Evolutionary conservation across 2,113 vertebrate species (phyloP).

Genomic region (Lycaon pictus): DNA sequence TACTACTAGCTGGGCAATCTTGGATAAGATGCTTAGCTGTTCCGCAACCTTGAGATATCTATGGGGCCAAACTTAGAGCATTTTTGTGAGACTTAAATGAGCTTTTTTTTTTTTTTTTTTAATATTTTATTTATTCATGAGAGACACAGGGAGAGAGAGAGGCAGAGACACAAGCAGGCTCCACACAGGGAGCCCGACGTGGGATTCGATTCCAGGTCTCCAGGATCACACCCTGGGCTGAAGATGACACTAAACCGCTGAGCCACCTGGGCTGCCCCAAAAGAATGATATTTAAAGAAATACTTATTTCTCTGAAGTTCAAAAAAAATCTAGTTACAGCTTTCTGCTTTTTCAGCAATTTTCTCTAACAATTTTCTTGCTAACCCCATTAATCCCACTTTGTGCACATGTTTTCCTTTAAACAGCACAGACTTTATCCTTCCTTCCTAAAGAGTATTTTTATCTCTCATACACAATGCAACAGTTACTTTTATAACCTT

Average conservation of each 20-base stretch:
- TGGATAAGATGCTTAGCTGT: background rate
- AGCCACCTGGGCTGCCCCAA: no score
- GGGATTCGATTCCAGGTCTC: no score
- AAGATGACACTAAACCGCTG: no score
- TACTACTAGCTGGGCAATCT: background rate
- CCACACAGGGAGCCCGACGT: no score
- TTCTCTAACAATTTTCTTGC: background rate
- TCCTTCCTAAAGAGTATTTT: constrained; percentile 43
- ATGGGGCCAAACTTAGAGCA: background rate
- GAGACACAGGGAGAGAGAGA: no score
- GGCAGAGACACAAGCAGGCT: no score
- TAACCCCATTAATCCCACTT: constrained; percentile 10
- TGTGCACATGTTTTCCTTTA: constrained; percentile 29
- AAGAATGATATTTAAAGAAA: background rate
- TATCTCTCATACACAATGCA: constrained; percentile 39
- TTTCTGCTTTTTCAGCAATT: constrained; percentile 1
- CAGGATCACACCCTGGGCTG: no score
- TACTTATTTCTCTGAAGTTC: background rate
- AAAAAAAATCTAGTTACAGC: background rate
- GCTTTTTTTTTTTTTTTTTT: no score
- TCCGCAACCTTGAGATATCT: background rate
- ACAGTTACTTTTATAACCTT: constrained; percentile 70
- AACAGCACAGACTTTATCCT: constrained; percentile 46
- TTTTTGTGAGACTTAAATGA: background rate
- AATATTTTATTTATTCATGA: no score